A percentile compares a stretch with the other conserved stretches of the same genome.
phyloP scores from a whole-genome alignment of 2,113 vertebrate genomes.

The Panthera tigris region DNA sequence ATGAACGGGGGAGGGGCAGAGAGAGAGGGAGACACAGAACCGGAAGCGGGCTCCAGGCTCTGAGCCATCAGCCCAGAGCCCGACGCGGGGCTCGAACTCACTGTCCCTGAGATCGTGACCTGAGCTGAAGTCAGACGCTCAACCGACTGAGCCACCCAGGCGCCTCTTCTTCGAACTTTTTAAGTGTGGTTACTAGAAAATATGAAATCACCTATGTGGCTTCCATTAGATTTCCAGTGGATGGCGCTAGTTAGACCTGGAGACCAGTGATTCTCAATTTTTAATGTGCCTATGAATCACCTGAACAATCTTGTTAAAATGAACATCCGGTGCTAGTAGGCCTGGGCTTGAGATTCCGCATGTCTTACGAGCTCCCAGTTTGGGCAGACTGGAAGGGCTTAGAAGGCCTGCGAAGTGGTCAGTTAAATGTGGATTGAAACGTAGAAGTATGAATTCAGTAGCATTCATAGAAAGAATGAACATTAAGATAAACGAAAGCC shows the following conservation, averaged over 20 bases:
- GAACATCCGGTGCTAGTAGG: not conserved
- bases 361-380: not conserved
- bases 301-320: not conserved
- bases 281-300: not conserved
- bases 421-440: not conserved
- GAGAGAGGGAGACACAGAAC: too few relatives aligned
- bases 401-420: not conserved
- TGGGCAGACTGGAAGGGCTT: not conserved
- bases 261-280: not conserved
- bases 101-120: accelerated
- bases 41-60: too few relatives aligned
- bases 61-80: too few relatives aligned
- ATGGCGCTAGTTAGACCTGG: not conserved
- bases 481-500: not conserved
- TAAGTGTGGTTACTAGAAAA: not conserved
- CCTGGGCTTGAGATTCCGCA: not conserved
- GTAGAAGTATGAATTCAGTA: not conserved
- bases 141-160: too few relatives aligned
- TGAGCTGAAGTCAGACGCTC: too few relatives aligned
- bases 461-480: not conserved
- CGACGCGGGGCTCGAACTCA: too few relatives aligned
- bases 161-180: not conserved
- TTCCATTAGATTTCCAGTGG: not conserved
- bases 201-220: not conserved
- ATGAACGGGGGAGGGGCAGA: too few relatives aligned